These are phyloP conservation scores for Apodemus speciosus DNA, from an alignment of 2,113 vertebrate genomes.

Conservation along the genomic window DNA sequence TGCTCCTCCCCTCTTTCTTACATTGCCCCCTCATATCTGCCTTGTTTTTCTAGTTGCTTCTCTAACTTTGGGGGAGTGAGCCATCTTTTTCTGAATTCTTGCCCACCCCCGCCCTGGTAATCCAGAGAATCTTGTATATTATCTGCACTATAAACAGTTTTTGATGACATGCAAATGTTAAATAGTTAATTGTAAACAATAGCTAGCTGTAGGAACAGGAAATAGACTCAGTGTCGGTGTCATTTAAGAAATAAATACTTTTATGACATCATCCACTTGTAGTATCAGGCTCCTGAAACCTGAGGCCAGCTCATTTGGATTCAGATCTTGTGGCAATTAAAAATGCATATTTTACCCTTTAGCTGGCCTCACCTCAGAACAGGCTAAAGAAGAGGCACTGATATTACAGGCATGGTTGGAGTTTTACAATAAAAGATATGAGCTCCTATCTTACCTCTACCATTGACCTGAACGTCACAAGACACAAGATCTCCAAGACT, in stretches of 20 bases:
- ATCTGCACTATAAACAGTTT: not conserved
- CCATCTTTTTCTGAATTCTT: not conserved
- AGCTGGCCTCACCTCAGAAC: not conserved
- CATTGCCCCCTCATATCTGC: not conserved
- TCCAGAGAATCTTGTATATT: not conserved
- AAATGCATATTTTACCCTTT: constrained; percentile 26
- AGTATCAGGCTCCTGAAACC: constrained; percentile 17
- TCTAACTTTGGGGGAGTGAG: not conserved
- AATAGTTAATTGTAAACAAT: not conserved
- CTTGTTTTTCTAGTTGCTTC: constrained; percentile 24
- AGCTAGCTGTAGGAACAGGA: not conserved
- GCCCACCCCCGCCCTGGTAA: not conserved
- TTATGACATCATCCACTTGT: not conserved
- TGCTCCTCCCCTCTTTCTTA: not conserved
- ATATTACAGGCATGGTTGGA: not conserved
- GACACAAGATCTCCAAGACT: constrained; percentile 16
- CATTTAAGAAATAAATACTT: constrained; percentile 21
- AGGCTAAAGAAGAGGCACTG: not conserved
- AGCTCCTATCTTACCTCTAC: constrained; percentile 44
- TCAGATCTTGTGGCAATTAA: not conserved
- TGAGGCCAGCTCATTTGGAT: not conserved
- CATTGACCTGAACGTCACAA: constrained; percentile 42
- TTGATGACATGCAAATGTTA: constrained; percentile 30
- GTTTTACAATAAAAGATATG: not conserved
- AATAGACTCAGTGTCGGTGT: not conserved